Conservation (phyloP, 2,797 vertebrate genomes). For the Platyrinchus mystaceus region DNA sequence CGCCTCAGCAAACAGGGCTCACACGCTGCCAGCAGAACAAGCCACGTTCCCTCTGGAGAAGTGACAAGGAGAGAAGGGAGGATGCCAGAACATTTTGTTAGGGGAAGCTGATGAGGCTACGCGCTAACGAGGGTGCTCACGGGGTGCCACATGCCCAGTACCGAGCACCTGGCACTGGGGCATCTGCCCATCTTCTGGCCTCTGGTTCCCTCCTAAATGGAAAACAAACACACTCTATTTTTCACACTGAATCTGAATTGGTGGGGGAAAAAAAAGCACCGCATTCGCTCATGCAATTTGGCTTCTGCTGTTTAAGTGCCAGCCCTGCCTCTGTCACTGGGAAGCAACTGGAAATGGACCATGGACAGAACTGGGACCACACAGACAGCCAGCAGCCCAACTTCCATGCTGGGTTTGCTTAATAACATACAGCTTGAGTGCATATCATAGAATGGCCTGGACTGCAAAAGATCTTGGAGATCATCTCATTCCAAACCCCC, state of each 20-base stretch:
- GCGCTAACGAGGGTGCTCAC: neutral
- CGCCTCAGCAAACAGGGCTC: slow-evolving; percentile 31
- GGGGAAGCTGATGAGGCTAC: neutral
- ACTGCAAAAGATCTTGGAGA: neutral
- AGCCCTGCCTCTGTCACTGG: neutral
- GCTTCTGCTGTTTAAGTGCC: neutral
- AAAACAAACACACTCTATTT: neutral
- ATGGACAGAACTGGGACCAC: neutral
- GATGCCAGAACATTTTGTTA: slow-evolving; percentile 59
- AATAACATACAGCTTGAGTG: accelerated
- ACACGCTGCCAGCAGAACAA: slow-evolving; percentile 14
- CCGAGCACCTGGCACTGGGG: neutral
- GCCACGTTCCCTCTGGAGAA: slow-evolving; percentile 12
- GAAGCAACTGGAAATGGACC: neutral
- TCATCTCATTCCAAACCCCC: accelerated
- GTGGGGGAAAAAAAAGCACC: neutral
- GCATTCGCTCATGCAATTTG: neutral
- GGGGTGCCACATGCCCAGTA: neutral
- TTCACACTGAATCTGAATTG: neutral
- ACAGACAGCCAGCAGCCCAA: neutral
- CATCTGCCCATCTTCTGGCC: neutral
- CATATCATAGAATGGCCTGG: neutral
- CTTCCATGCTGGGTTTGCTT: neutral
- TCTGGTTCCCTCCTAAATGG: neutral
- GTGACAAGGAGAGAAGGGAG: slow-evolving; percentile 36